A percentile compares a stretch with the other conserved stretches of the same genome.
These are phyloP conservation scores for Amphibalanus amphitrite DNA, from an alignment of 1,140 invertebrate species.

Conservation along the genomic window DNA sequence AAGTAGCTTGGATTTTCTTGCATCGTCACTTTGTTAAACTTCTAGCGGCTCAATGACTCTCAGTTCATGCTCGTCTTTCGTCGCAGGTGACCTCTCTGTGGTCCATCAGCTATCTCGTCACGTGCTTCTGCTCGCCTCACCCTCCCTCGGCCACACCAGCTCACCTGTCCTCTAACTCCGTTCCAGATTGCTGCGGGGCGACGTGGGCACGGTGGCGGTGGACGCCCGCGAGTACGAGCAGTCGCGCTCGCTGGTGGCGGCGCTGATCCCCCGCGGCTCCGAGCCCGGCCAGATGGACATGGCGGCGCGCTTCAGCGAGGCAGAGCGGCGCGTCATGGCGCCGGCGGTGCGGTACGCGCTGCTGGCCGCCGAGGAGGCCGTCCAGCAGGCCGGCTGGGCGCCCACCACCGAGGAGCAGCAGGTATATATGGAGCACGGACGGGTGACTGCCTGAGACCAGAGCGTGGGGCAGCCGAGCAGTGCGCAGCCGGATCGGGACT, in stretches of 20 bases:
- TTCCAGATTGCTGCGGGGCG: constrained; percentile 63
- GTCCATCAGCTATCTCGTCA: too few relatives aligned
- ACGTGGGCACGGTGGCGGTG: constrained; percentile 28
- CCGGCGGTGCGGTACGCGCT: constrained; percentile 61
- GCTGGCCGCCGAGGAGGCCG: constrained; percentile 67
- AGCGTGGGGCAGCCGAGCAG: too few relatives aligned
- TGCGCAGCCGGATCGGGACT: too few relatives aligned
- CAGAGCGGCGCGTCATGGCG: constrained; percentile 63
- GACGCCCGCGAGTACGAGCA: background rate
- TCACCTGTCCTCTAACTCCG: constrained; percentile 37
- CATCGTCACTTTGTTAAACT: too few relatives aligned
- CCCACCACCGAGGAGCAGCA: constrained; percentile 34
- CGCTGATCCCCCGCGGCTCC: constrained; percentile 37
- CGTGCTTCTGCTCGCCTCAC: too few relatives aligned
- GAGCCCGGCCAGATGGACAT: constrained; percentile 39
- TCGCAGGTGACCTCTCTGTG: too few relatives aligned
- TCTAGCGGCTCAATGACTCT: too few relatives aligned
- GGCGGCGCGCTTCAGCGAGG: constrained; percentile 43
- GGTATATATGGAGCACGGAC: background rate
- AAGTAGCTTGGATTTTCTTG: too few relatives aligned
- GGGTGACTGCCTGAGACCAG: too few relatives aligned
- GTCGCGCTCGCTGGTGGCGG: constrained; percentile 68
- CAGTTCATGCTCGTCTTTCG: too few relatives aligned
- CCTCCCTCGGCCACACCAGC: too few relatives aligned
- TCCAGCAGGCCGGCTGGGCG: constrained; percentile 36